These are phyloP conservation scores for Anguilla anguilla DNA, from an alignment of 2,797 vertebrate genomes.

Conservation along the genomic window DNA sequence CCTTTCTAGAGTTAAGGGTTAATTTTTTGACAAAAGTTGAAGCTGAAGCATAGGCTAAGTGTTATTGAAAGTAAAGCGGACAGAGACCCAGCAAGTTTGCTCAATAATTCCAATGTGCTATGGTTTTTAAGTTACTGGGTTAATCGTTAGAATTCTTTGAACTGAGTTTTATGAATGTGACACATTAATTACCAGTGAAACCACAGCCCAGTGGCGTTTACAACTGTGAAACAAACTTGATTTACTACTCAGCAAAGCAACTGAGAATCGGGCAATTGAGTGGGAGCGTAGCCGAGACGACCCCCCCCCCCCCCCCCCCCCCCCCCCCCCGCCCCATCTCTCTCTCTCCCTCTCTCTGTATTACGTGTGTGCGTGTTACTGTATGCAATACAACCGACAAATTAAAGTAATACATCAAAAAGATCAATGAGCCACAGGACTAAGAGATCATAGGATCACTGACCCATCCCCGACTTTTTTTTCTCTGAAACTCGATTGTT, in stretches of 20 bases:
- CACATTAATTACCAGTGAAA: constrained; percentile 19
- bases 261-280: neutral
- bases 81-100: neutral
- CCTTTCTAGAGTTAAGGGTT: too few species aligned
- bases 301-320: too few species aligned
- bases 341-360: too few species aligned
- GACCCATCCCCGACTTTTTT: neutral
- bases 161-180: constrained; percentile 21
- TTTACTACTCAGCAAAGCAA: constrained; percentile 13
- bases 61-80: constrained; percentile 12
- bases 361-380: neutral
- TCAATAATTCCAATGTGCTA: constrained; percentile 11
- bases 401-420: neutral
- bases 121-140: constrained; percentile 14
- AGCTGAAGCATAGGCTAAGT: neutral
- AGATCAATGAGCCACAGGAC: neutral
- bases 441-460: neutral
- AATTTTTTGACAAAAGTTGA: neutral
- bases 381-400: neutral
- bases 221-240: constrained; percentile 6
- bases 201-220: constrained; percentile 26
- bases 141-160: neutral
- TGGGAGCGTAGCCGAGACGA: neutral
- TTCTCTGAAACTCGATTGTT: neutral
- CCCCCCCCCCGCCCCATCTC: too few species aligned